Conservation (phyloP, 2,888 invertebrate genomes). For the Pammene aurita region DNA sequence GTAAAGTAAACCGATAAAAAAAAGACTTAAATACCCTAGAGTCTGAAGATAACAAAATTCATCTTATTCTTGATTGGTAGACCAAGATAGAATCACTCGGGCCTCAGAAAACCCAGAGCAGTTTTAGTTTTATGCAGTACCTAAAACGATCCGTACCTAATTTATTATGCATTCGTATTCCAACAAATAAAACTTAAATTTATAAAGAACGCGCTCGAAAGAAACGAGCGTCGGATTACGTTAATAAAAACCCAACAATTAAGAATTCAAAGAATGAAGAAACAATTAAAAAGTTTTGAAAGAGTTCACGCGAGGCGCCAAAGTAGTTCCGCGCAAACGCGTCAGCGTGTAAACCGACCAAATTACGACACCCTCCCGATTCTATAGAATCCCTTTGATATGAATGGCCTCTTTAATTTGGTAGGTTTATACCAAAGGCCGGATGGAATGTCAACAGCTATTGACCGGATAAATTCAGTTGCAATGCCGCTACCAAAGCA, state of each 20-base stretch:
- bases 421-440: constrained; percentile 45
- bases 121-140: constrained; percentile 16
- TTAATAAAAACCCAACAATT: constrained; percentile 39
- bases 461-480: constrained; percentile 67
- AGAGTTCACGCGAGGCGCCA: constrained; percentile 44
- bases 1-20: too few species aligned
- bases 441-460: constrained; percentile 50
- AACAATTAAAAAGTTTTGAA: constrained; percentile 38
- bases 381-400: constrained; percentile 24
- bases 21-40: too few species aligned
- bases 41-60: neutral
- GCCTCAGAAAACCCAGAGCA: constrained; percentile 15
- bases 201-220: constrained; percentile 36
- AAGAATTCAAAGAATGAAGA: constrained; percentile 38
- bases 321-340: constrained; percentile 52
- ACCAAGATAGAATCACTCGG: constrained; percentile 12
- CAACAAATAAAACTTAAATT: constrained; percentile 29
- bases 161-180: constrained; percentile 32
- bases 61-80: constrained; percentile 4
- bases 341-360: constrained; percentile 45
- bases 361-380: constrained; percentile 35
- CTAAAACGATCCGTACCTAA: constrained; percentile 22
- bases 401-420: constrained; percentile 41
- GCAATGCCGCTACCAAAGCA: constrained; percentile 78
- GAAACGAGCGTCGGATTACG: constrained; percentile 37